Evolutionary conservation across 2,113 vertebrate species (phyloP), one percentile per base, ranked within the genome.

Genomic region (Trogon melanurus): DNA sequence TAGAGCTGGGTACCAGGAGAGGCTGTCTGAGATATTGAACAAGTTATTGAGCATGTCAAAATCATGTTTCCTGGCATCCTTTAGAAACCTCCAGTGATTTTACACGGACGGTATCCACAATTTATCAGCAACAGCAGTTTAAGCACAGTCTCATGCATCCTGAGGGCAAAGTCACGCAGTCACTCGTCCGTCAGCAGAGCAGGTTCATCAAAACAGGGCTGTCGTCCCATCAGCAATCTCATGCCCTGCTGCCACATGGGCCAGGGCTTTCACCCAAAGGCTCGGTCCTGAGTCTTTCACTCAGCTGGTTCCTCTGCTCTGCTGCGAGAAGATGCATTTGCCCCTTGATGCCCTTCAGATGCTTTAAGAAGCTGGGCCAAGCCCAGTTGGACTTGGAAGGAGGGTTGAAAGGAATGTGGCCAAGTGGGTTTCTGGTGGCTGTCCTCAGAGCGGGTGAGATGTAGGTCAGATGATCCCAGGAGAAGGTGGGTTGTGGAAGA

Each of bases 311-410:
- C 22, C 61, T 22, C 22, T 79, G 32, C 16, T 81, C 15, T 18
- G 13, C 71, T 64, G 47, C 0, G 2, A 69, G 36, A 85, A 36
- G 30, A 27, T 74, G n/a, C 0, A 0, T 74, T 56, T 82, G 25
- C 21, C 15, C n/a, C 58, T 88, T n/a, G 38, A 1, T 8, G 1
- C 16, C 23, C 9, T 83, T 72, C 36, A 27, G 54, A 29, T 45
- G 16, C 29, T 58, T 60, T 61, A 38, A 83, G 53, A 29, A 83
- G 38, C 41, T 76, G 64, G 41, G 16, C 41, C 72, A 44, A 78
- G 38, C 44, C 81, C 2, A 1, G 2, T 17, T 44, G 45, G 47
- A 18, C 36, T 78, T 1, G 0, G 44, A 79, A 79, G 38, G 23
- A 88, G n/a, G 26, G 13, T 10, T 51, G 53, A 36, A 56, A 85